A percentile compares a stretch with the other conserved stretches of the same genome.
phyloP scores from a whole-genome alignment of 1,140 invertebrate genomes.

The Pantala flavescens region DNA sequence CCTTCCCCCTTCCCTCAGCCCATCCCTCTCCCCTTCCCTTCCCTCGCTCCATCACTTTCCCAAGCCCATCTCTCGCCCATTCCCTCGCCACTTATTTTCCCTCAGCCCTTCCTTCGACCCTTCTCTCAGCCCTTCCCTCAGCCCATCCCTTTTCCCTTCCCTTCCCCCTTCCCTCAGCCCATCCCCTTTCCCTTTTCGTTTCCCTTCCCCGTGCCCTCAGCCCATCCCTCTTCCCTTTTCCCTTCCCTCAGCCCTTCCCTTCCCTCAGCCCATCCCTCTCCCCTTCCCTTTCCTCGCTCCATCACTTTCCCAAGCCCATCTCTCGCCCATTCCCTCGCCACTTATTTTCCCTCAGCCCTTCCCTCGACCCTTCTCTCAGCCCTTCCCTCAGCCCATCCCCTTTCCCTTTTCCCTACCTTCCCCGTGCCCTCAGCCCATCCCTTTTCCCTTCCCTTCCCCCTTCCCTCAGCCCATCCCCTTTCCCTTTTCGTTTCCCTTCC shows the following conservation, averaged over 20 bases:
- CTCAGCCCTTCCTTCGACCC: background rate
- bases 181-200: background rate
- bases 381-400: background rate
- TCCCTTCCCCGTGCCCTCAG: background rate
- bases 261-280: too few species aligned
- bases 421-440: too few species aligned
- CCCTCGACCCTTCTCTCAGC: background rate
- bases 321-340: background rate
- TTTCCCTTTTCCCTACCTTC: background rate
- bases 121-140: background rate
- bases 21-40: too few species aligned
- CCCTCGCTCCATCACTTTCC: too few species aligned
- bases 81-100: too few species aligned
- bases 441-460: background rate
- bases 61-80: too few species aligned
- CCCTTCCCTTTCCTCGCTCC: background rate
- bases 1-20: too few species aligned
- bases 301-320: background rate
- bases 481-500: too few species aligned
- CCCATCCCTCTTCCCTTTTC: background rate
- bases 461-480: background rate
- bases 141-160: background rate
- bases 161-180: too few species aligned
- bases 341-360: background rate
- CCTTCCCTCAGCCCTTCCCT: too few species aligned